Base-by-base conservation (phyloP, 2,113 vertebrate genomes). In the Numida meleagris region DNA sequence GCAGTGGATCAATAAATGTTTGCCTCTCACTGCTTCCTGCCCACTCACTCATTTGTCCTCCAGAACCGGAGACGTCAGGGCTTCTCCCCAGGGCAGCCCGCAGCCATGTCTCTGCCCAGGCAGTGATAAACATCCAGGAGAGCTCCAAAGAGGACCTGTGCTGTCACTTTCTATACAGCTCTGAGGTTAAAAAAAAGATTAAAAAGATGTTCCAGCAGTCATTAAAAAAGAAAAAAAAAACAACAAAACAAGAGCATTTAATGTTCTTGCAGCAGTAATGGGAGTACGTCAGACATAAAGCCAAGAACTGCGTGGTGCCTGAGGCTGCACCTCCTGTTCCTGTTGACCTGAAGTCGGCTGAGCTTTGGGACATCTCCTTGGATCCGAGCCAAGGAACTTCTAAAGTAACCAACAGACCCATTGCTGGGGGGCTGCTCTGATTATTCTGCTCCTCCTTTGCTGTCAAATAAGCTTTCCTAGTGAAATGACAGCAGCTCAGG, bases 131-230 rank as follows among this genome's bases (percentile, higher is more conserved):
- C 57, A 72, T 58, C 43, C 51, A 66, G 57, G 88, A 74, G 45
- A 89, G 81, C 77, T 91, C 48, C 70, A 91, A 70, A 82, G 24
- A 88, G 76, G 67, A 42, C 65, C 43, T 71, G 67, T 0, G 3
- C 89, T 95, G 73, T 88, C 85, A 61, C 88, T 72, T 93, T 93
- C 91, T 94, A 46, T 75, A 48, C 43, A 46, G 59, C 73, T 88
- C 61, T 81, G 33, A 86, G 68, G 66, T 74, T 88, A 72, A 84
- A 78, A 89, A 36, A 70, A 62, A 61, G 11, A 80, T 72, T 40
- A 48, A 78, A 83, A 89, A 40, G 61, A 57, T 89, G 73, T 86
- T 95, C 51, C 59, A 77, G 79, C 65, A 88, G 75, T 51, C 67
- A 81, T 73, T 89, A 13, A 36, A 17, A 55, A 63, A 80, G 40